These are phyloP conservation scores for Hippocampus zosterae DNA, from an alignment of 2,113 vertebrate species.

Conservation along the genomic window DNA sequence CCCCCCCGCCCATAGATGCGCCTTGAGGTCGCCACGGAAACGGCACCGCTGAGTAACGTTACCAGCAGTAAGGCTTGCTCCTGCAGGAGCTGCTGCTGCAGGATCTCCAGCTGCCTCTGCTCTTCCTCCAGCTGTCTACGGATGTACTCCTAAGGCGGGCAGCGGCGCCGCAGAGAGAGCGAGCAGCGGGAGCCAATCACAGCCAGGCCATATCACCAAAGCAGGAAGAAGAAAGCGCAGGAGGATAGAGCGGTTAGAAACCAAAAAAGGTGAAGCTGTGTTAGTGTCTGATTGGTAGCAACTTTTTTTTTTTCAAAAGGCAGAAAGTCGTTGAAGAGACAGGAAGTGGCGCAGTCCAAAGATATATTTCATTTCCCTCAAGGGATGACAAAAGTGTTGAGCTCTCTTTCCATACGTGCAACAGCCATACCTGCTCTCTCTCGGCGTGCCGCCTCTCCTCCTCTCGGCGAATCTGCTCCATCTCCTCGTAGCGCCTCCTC, in stretches of 20 bases:
- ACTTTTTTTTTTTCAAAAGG: neutral
- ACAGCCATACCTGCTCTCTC: conserved; percentile 83
- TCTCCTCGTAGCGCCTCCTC: conserved; percentile 86
- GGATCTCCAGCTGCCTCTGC: conserved; percentile 98
- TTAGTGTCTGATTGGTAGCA: neutral
- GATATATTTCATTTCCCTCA: no score
- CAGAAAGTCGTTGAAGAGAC: neutral
- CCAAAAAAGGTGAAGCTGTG: neutral
- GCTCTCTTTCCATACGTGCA: no score
- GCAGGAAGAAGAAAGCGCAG: conserved; percentile 47
- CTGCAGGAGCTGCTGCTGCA: conserved; percentile 99
- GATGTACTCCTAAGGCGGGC: conserved; percentile 90
- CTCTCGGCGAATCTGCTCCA: conserved; percentile 89
- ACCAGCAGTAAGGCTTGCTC: conserved; percentile 99
- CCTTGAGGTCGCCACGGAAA: conserved; percentile 1
- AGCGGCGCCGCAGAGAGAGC: conserved; percentile 37
- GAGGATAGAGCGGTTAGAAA: conserved; percentile 11
- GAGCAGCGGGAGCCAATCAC: conserved; percentile 18
- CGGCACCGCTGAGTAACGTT: conserved; percentile 38
- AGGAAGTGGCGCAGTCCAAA: neutral
- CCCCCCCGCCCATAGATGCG: neutral
- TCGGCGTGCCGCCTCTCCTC: conserved; percentile 92
- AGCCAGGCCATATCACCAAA: conserved; percentile 52
- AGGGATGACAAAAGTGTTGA: no score
- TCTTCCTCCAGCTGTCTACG: conserved; percentile 99